Percentiles rank a stretch among this genome's conserved stretches.
These are phyloP conservation scores for Diuraphis noxia DNA, from an alignment of 1,140 invertebrate genomes.

Conservation along the genomic window DNA sequence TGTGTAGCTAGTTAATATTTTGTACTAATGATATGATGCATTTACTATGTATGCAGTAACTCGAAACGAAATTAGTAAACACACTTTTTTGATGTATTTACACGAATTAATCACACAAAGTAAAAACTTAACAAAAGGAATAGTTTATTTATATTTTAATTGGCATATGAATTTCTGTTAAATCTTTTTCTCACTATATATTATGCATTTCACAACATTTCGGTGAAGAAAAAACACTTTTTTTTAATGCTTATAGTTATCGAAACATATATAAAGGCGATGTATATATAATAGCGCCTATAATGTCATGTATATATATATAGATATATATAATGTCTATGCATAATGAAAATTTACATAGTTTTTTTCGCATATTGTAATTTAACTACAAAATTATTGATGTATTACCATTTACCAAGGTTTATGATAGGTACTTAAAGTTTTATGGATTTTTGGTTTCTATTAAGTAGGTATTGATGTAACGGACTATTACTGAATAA, in stretches of 20 bases:
- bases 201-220: background rate
- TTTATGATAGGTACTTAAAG: background rate
- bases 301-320: background rate
- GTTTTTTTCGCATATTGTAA: background rate
- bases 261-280: background rate
- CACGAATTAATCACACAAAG: slow-evolving; percentile 14
- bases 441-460: slow-evolving; percentile 1
- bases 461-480: background rate
- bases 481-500: background rate
- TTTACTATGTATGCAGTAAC: background rate
- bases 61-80: background rate
- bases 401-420: slow-evolving; percentile 1
- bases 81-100: slow-evolving; percentile 15
- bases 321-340: no score
- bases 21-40: background rate
- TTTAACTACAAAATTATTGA: background rate
- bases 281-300: background rate
- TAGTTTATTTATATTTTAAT: slow-evolving; percentile 34
- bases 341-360: background rate
- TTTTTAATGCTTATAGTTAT: background rate
- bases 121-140: background rate
- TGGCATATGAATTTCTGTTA: background rate
- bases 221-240: background rate
- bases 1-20: background rate
- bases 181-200: background rate